Base-by-base conservation (phyloP, 1,140 invertebrate genomes). In the Forficula auricularia region DNA sequence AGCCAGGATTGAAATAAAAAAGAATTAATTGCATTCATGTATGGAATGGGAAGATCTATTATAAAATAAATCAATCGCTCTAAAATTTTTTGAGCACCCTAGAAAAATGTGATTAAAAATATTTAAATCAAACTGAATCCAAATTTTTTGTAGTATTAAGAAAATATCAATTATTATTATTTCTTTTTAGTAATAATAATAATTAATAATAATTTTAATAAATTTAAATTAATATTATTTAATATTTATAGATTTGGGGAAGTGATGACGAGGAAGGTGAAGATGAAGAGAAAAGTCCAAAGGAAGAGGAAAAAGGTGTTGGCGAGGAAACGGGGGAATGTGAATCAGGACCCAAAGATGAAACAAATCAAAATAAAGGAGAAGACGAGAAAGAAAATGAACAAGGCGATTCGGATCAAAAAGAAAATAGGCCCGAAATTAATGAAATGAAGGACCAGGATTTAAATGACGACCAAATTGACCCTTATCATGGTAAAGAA, bases 361-460 rank as follows among this genome's bases (percentile, higher is more conserved):
- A 52, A 7, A 35, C 40, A 0, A 32, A 42, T 15, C 7, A 50
- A 38, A 39, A 46, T 18, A 40, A 53, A 7, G 54, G 60, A 20
- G 54, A 65, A 7, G 47, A 50, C 31, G 44, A 55, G 6, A 48
- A 57, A 3, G 43, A 60, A 31, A 45, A 53, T 3, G 43, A 49
- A 33, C 48, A 65, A 37, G 64, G 55, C 4, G 63, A 63, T 6
- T 27, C 22, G 49, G 67, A 63, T 47, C 70, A 44, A 54, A 70
- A 80, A 48, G 66, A 80, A 54, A 56, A 62, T 14, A 71, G 74
- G 42, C 72, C 77, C 44, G 73, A 81, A 50, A 75, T 79, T 13
- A 81, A 85, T 54, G 75, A 82, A 61, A 69, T 86, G 60, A 70
- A 85, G 38, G 82, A 88, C 47, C 68, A 68, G 3, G 76, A 86